Evolutionary conservation across 2,113 vertebrate species (phyloP).

Genomic region (Silurus asotus): DNA sequence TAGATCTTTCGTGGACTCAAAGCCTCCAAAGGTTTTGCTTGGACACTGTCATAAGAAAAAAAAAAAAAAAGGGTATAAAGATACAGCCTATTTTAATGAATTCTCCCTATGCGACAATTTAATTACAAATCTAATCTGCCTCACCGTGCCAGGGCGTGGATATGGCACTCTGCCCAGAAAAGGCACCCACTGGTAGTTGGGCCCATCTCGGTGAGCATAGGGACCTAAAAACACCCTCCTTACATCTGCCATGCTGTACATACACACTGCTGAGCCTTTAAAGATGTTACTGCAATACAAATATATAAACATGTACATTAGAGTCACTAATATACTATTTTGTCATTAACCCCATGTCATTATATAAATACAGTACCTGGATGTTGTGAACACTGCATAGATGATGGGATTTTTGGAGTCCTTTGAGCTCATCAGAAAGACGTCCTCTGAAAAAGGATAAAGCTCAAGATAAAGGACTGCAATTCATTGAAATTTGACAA

Average conservation of each 20-base stretch:
- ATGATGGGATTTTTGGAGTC: slow-evolving; percentile 95
- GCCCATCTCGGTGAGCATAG: slow-evolving; percentile 93
- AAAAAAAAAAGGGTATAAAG: not conserved
- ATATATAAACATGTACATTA: slow-evolving; percentile 20
- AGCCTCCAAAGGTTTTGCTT: slow-evolving; percentile 97
- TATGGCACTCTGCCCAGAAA: slow-evolving; percentile 94
- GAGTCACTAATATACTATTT: not conserved
- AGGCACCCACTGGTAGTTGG: slow-evolving; percentile 96
- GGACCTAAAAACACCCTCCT: slow-evolving; percentile 94
- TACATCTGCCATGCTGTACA: slow-evolving; percentile 96
- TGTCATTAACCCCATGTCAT: not conserved
- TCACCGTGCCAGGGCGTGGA: slow-evolving; percentile 95
- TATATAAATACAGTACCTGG: slow-evolving; percentile 76
- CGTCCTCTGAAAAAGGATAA: slow-evolving; percentile 81
- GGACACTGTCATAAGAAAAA: slow-evolving; percentile 79
- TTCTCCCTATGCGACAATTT: not conserved
- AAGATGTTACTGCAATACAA: slow-evolving; percentile 87
- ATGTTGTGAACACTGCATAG: slow-evolving; percentile 95
- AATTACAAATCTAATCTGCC: slow-evolving; percentile 42
- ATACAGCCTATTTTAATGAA: not conserved
- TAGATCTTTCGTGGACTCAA: slow-evolving; percentile 95
- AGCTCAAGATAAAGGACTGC: not conserved
- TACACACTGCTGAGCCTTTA: slow-evolving; percentile 94
- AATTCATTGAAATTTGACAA: not conserved
- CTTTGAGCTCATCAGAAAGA: slow-evolving; percentile 95